Base-by-base conservation (phyloP, 1,140 invertebrate genomes). In the Atta texana region DNA sequence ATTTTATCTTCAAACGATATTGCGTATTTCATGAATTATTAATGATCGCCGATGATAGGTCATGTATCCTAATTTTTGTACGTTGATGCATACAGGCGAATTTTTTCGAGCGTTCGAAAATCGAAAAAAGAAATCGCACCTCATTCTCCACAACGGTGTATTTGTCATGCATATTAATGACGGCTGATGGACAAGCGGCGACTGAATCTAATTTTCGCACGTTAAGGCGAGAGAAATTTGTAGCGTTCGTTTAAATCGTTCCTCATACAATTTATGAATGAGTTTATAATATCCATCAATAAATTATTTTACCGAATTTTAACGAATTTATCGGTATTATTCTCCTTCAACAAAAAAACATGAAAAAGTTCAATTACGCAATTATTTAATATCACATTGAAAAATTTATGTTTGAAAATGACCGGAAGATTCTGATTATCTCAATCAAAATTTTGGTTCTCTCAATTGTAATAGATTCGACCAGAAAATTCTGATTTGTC, bases 81-180 rank as follows among this genome's bases (percentile, higher is more conserved):
- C 53, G 80, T 44, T 75, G 80, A 84, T 84, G 80, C 12, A 39
- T 57, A 59, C 55, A 57, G 55, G 24, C 39, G 28, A 75, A 63
- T 14, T 61, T 14, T 61, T 57, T 39, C 10, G 21, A 21, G 18
- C 28, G 39, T 24, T 84, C 69, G n/a, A n/a, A n/a, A n/a, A n/a
- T n/a, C n/a, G n/a, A n/a, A n/a, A 69, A 75, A 84, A 84, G 64
- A 74, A 75, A 84, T 84, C 80, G 80, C 80, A 75, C 80, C 69
- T 84, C 80, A 84, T 84, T 82, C 39, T 61, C 64, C 49, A 71
- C 39, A 44, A 61, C 55, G 68, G 34, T 61, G 7, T 84, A 84
- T 84, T 84, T 84, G 80, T 75, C 80, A 84, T 84, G 80, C 80
- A 84, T 84, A 75, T 75, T 84, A 84, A 84, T 84, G 80, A 84